phyloP scores from a whole-genome alignment of 2,113 vertebrate species.

The Corythaixoides concolor region DNA sequence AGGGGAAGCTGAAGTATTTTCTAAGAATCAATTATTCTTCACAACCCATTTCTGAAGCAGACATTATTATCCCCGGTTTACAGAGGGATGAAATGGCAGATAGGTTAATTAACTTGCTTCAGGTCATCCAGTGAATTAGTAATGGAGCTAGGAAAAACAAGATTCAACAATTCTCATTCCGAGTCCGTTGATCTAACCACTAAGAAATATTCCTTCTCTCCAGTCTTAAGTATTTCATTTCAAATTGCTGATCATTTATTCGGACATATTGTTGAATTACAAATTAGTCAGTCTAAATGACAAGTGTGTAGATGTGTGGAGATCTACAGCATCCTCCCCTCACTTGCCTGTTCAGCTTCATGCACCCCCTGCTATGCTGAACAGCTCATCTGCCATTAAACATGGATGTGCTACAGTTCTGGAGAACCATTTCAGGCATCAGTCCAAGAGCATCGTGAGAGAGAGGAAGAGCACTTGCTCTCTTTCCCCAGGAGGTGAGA shows the following conservation, averaged over 20 bases:
- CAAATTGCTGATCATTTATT: not conserved
- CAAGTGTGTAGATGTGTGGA: not conserved
- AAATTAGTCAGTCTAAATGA: not conserved
- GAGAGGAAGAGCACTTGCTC: not conserved
- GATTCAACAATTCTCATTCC: not conserved
- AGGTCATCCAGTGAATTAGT: conserved; percentile 7
- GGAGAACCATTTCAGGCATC: not conserved
- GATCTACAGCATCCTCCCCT: not conserved
- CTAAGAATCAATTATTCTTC: not conserved
- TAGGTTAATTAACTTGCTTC: conserved; percentile 47
- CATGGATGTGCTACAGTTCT: not conserved
- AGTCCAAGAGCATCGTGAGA: not conserved
- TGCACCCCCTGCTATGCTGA: not conserved
- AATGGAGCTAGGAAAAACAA: not conserved
- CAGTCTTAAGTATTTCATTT: not conserved
- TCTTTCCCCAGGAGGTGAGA: not conserved
- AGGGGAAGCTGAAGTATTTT: not conserved
- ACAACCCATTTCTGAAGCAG: conserved; percentile 4
- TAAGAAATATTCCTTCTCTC: not conserved
- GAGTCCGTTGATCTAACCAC: not conserved
- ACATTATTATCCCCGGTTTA: conserved; percentile 3
- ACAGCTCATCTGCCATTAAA: not conserved
- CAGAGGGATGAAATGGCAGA: conserved; percentile 10
- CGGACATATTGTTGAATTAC: not conserved
- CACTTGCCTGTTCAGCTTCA: not conserved